Conservation (phyloP, 2,888 invertebrate species). For the Hirudinaria manillensis region DNA sequence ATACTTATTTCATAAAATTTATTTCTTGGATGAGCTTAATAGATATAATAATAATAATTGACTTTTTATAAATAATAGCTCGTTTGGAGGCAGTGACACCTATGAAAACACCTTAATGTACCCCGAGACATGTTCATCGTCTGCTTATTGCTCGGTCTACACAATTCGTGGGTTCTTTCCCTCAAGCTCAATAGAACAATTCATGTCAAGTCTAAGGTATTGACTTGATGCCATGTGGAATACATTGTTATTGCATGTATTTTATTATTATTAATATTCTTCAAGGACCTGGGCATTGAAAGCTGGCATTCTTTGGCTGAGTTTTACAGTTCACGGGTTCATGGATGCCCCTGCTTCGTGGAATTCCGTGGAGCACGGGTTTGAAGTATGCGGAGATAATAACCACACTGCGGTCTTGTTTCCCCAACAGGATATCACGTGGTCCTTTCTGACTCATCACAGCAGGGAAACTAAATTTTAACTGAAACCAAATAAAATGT, state of each 20-base stretch:
- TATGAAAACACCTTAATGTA: constrained; percentile 6
- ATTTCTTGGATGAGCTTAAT: neutral
- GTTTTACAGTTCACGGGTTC: constrained; percentile 20
- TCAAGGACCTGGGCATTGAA: neutral
- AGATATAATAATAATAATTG: neutral
- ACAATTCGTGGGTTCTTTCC: constrained; percentile 16
- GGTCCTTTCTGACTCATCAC: constrained; percentile 11
- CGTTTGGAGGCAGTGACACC: constrained; percentile 10
- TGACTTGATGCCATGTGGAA: neutral
- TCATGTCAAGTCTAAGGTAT: constrained; percentile 6
- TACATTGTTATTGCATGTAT: neutral
- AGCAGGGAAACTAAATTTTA: neutral
- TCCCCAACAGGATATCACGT: neutral
- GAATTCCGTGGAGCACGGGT: neutral
- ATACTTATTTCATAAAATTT: neutral
- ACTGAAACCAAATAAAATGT: too few relatives aligned
- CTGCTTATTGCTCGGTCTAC: neutral
- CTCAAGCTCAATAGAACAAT: neutral
- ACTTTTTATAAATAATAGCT: neutral
- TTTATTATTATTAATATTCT: neutral
- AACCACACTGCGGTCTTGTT: constrained; percentile 20
- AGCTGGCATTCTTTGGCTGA: neutral
- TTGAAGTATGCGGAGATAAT: constrained; percentile 4
- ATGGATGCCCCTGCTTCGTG: neutral
- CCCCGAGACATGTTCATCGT: neutral